A percentile compares a stretch with the other conserved stretches of the same genome.
phyloP scores from a whole-genome alignment of 2,113 vertebrate species.

The Glaucidium brasilianum region DNA sequence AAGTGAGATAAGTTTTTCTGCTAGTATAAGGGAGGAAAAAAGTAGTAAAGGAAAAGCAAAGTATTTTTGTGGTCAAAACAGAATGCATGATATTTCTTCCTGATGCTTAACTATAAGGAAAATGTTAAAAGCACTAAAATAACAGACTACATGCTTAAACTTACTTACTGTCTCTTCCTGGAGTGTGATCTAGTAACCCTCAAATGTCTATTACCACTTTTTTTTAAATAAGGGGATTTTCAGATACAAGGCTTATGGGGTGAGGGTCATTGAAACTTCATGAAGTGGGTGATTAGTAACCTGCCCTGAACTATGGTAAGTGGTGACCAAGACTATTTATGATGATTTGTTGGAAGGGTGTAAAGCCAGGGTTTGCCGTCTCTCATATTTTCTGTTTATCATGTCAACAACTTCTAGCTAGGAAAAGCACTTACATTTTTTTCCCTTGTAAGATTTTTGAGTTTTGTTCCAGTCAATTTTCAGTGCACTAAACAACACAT shows the following conservation, averaged over 20 bases:
- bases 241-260: neutral
- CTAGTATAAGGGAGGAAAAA: neutral
- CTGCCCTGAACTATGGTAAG: neutral
- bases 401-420: neutral
- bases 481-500: neutral
- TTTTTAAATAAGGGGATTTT: neutral
- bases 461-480: neutral
- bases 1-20: constrained; percentile 44
- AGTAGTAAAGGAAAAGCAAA: neutral
- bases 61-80: constrained; percentile 17
- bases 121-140: neutral
- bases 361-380: neutral
- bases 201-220: neutral
- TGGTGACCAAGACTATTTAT: neutral
- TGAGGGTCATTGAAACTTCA: neutral
- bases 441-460: neutral
- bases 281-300: neutral
- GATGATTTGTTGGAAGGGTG: neutral
- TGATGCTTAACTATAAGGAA: neutral
- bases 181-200: neutral
- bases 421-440: neutral
- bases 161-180: neutral
- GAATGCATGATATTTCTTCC: neutral
- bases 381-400: neutral
- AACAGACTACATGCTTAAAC: neutral